phyloP scores from a whole-genome alignment of 2,113 vertebrate genomes.

The Ondatra zibethicus region DNA sequence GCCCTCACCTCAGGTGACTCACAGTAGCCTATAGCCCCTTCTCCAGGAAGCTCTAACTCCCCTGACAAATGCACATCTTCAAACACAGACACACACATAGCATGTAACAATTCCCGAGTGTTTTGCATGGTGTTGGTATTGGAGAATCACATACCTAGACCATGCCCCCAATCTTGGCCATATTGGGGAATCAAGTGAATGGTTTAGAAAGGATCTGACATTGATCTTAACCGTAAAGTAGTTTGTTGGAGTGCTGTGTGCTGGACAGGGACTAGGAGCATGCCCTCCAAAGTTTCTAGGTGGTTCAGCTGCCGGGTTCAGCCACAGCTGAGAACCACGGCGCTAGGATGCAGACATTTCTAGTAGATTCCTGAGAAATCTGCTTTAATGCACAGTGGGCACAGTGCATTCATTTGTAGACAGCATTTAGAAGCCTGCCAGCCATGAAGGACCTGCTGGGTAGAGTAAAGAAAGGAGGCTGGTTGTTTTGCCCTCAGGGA shows the following conservation, averaged over 20 bases:
- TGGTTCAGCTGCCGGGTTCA: background rate
- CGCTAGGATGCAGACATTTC: background rate
- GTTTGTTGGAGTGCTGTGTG: background rate
- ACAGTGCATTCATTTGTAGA: background rate
- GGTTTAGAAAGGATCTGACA: background rate
- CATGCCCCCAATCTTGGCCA: no score
- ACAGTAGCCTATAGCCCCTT: background rate
- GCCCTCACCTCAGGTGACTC: background rate
- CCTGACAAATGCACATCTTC: background rate
- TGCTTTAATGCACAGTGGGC: background rate
- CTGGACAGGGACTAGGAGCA: background rate
- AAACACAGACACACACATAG: background rate
- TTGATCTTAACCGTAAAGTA: background rate
- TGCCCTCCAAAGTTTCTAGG: background rate
- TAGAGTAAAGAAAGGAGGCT: background rate
- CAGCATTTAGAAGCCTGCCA: background rate
- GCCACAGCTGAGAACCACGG: background rate
- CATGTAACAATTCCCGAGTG: background rate
- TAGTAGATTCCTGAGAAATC: background rate
- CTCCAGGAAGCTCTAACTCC: background rate
- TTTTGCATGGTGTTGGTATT: background rate
- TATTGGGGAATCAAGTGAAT: background rate
- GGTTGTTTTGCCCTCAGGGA: background rate
- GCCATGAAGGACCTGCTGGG: background rate
- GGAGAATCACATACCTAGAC: background rate